phyloP scores from a whole-genome alignment of 1,140 invertebrate species.

The Apis laboriosa region DNA sequence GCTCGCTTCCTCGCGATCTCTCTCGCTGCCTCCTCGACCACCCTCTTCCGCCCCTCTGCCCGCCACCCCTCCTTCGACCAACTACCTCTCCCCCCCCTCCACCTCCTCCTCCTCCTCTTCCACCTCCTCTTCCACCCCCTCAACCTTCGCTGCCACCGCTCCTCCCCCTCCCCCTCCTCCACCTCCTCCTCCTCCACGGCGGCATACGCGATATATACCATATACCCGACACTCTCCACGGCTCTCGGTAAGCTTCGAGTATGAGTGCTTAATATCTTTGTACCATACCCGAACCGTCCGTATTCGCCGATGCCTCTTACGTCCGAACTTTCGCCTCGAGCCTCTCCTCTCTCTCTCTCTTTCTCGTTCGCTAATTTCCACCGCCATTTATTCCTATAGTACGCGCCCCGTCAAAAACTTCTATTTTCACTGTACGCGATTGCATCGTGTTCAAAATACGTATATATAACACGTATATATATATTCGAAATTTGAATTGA shows the following conservation, averaged over 20 bases:
- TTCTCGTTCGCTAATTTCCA: background rate
- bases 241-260: slow-evolving; percentile 50
- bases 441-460: too few relatives aligned
- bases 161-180: slow-evolving; percentile 42
- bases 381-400: slow-evolving; percentile 10
- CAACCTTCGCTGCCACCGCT: slow-evolving; percentile 44
- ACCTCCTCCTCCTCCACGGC: slow-evolving; percentile 23
- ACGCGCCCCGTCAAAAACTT: background rate
- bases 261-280: slow-evolving; percentile 70
- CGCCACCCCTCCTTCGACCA: slow-evolving; percentile 25
- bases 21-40: slow-evolving; percentile 55
- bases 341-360: background rate
- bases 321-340: slow-evolving; percentile 48
- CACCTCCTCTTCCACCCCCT: background rate
- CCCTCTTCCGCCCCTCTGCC: slow-evolving; percentile 40
- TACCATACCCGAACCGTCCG: slow-evolving; percentile 57
- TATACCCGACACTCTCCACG: slow-evolving; percentile 54
- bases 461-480: too few relatives aligned
- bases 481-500: too few relatives aligned
- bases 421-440: background rate
- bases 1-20: slow-evolving; percentile 70
- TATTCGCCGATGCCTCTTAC: slow-evolving; percentile 55
- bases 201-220: slow-evolving; percentile 45
- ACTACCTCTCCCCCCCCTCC: too few relatives aligned
- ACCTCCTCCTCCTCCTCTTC: background rate